phyloP scores from a whole-genome alignment of 2,797 vertebrate genomes.

The Otolemur crassicaudatus region DNA sequence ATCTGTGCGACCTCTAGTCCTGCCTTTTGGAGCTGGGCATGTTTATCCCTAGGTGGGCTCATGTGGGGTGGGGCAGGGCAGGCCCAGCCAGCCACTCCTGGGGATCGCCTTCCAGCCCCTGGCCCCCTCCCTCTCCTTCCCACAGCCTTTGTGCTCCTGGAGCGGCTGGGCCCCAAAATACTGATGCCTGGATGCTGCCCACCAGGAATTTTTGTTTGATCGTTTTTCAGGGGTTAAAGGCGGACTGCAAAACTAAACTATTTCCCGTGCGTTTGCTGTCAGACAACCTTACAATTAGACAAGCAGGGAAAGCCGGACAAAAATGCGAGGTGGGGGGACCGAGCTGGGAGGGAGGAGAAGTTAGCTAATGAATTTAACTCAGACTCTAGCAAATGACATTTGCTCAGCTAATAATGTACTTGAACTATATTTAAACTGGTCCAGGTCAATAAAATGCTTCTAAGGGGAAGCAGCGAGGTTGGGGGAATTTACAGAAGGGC shows the following conservation, averaged over 20 bases:
- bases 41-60: constrained; percentile 83
- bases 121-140: background rate
- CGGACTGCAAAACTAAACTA: background rate
- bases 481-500: constrained; percentile 31
- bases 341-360: background rate
- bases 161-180: background rate
- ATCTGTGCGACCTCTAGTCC: constrained; percentile 89
- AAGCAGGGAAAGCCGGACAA: background rate
- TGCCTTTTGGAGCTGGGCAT: constrained; percentile 88
- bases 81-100: constrained; percentile 50
- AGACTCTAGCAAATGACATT: constrained; percentile 43
- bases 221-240: background rate
- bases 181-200: too few relatives aligned
- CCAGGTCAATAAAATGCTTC: constrained; percentile 47
- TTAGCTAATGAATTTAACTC: constrained; percentile 31
- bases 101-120: constrained; percentile 48
- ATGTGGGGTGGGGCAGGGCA: constrained; percentile 7
- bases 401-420: constrained; percentile 22
- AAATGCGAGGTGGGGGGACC: accelerated
- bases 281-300: background rate
- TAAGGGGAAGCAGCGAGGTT: background rate
- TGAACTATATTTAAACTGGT: constrained; percentile 67
- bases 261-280: background rate
- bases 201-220: background rate
- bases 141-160: background rate